Base-by-base conservation (phyloP, 2,888 invertebrate genomes). In the Lasioglossum malachurum region DNA sequence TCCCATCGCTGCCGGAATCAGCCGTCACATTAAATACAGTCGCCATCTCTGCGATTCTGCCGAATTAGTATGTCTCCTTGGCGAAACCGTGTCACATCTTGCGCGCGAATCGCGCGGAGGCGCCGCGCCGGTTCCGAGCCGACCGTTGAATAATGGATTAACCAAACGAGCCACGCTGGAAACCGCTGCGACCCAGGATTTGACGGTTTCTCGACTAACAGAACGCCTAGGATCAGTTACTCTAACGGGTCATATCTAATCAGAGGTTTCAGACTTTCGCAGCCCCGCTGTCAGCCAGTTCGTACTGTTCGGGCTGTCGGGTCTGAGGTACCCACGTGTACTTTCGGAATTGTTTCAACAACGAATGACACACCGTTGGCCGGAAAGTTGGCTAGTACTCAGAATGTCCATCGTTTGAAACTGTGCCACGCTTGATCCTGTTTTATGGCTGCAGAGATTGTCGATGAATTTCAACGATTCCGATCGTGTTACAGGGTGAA, bases 111-210 rank as follows among this genome's bases (percentile, higher is more conserved):
- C 76, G 67, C 35, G 49, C 69, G 60, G 60, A 69, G 83, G 3
- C 35, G 44, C 86, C 57, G 4, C 27, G 35, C 84, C 57, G 57
- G 57, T 75, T 76, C 78, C 75, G 81, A 74, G 82, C 85, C 73
- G 78, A 49, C 73, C 60, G 73, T 38, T 82, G 82, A 87, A 87
- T 87, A 87, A 87, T 85, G 78, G 85, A 85, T 86, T 60, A 64
- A 53, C 57, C 74, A 75, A 79, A 79, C 60, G 73, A 38, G 75
- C 64, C 53, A 38, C 79, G 72, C 73, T 86, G 72, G 75, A 75
- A 81, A 60, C 86, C 80, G 77, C 74, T n/a, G 71, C 73, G 75
- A 49, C 60, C 73, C 64, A 69, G 19, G 78, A 88, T 69, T 44
- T 31, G 64, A 41, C 73, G 72, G 31, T n/a, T 76, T 35, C 77